Conservation (phyloP, 2,113 vertebrate genomes). For the Phrynocephalus versicolor region DNA sequence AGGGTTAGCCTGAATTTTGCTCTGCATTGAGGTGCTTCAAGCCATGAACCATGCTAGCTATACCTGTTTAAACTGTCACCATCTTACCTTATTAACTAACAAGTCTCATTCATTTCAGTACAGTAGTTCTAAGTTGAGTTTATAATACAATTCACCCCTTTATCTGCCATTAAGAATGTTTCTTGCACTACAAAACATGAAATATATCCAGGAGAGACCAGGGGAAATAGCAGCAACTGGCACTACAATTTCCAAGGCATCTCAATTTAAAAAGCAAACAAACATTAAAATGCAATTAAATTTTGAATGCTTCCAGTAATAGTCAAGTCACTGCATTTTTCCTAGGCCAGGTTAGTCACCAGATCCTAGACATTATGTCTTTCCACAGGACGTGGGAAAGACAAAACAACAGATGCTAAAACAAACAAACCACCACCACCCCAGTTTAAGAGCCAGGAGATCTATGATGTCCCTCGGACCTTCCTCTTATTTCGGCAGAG, state of each 20-base stretch:
- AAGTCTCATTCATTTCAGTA: too few species aligned
- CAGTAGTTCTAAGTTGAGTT: too few species aligned
- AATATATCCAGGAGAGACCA: not conserved
- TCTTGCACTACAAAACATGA: too few species aligned
- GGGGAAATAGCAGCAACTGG: not conserved
- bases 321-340: not conserved
- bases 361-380: conserved; percentile 19
- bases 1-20: too few species aligned
- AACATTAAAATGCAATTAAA: too few species aligned
- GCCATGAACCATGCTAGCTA: too few species aligned
- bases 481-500: not conserved
- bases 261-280: not conserved
- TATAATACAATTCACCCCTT: too few species aligned
- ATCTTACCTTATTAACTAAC: too few species aligned
- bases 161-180: too few species aligned
- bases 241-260: not conserved
- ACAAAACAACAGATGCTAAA: conserved; percentile 47
- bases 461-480: not conserved
- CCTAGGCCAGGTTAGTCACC: not conserved
- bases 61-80: too few species aligned
- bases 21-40: too few species aligned
- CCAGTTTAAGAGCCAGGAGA: too few species aligned
- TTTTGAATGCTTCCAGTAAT: not conserved
- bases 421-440: not conserved
- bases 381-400: conserved; percentile 65